These are phyloP conservation scores for Drosophila subobscura DNA, from an alignment of 1,140 invertebrate genomes.

Conservation along the genomic window DNA sequence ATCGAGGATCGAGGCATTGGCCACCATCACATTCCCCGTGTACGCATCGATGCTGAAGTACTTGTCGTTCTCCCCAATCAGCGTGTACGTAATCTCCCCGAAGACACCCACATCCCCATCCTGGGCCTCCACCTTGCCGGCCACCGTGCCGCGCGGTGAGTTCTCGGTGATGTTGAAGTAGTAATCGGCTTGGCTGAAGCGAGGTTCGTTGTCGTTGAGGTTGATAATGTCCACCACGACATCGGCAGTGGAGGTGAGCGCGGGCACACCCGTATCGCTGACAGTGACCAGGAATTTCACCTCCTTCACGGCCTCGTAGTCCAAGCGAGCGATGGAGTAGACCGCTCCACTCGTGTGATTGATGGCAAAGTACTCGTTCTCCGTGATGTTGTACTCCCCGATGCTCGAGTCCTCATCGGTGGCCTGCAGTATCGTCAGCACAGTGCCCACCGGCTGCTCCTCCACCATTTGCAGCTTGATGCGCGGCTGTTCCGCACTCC, in stretches of 20 bases:
- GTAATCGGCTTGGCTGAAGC: constrained; percentile 89
- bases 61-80: constrained; percentile 88
- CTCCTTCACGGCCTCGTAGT: constrained; percentile 91
- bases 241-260: constrained; percentile 89
- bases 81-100: constrained; percentile 90
- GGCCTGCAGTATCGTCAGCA: constrained; percentile 91
- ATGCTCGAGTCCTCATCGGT: constrained; percentile 93
- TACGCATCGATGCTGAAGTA: constrained; percentile 89
- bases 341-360: constrained; percentile 92
- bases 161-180: constrained; percentile 90
- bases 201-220: constrained; percentile 94
- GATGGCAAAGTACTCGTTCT: constrained; percentile 90
- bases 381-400: constrained; percentile 86
- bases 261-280: constrained; percentile 92
- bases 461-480: constrained; percentile 90
- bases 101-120: constrained; percentile 91
- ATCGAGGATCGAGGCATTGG: constrained; percentile 89
- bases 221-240: constrained; percentile 92
- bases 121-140: constrained; percentile 88
- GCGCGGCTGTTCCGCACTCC: constrained; percentile 88
- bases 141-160: constrained; percentile 87
- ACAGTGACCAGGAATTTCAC: constrained; percentile 92
- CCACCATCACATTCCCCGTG: constrained; percentile 91
- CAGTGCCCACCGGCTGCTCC: constrained; percentile 92
- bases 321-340: constrained; percentile 90